Conservation (phyloP, 2,113 vertebrate genomes). For the Romanogobio albipinnatus region DNA sequence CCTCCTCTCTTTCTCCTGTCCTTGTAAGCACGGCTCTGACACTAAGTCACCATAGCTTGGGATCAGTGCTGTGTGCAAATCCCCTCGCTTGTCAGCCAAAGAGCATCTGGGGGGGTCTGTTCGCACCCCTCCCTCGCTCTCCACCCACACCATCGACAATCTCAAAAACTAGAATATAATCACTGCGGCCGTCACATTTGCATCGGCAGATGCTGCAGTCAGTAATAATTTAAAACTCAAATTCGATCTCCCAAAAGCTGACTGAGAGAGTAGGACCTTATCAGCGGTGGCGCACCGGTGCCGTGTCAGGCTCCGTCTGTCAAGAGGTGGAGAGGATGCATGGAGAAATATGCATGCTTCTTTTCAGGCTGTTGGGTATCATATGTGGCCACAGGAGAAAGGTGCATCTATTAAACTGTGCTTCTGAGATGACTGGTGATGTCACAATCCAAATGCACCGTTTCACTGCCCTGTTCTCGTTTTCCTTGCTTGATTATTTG, state of each 20-base stretch:
- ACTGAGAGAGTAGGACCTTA: slow-evolving; percentile 34
- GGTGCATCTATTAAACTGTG: not conserved
- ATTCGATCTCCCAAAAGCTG: slow-evolving; percentile 41
- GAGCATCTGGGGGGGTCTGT: not conserved
- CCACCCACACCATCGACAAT: slow-evolving; percentile 15
- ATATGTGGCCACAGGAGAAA: slow-evolving; percentile 7
- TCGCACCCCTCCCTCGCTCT: not conserved
- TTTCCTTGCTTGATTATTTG: too few species aligned
- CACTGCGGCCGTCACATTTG: slow-evolving; percentile 44
- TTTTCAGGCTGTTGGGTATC: slow-evolving; percentile 9
- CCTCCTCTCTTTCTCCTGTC: slow-evolving; percentile 24
- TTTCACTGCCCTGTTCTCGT: too few species aligned
- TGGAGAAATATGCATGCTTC: slow-evolving; percentile 12
- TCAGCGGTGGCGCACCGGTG: not conserved
- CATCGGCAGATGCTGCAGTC: slow-evolving; percentile 52
- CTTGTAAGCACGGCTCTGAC: slow-evolving; percentile 38
- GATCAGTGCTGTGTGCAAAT: slow-evolving; percentile 44
- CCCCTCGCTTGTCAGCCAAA: slow-evolving; percentile 31
- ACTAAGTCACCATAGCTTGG: slow-evolving; percentile 35
- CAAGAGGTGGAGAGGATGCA: not conserved
- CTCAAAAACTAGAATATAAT: slow-evolving; percentile 41
- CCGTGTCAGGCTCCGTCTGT: not conserved
- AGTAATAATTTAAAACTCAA: slow-evolving; percentile 54
- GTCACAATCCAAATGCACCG: too few species aligned
- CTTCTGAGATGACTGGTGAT: not conserved